A percentile compares a stretch with the other conserved stretches of the same genome.
Evolutionary conservation across 1,140 invertebrate species (phyloP).

Genomic region (Paraescarpia echinospica): DNA sequence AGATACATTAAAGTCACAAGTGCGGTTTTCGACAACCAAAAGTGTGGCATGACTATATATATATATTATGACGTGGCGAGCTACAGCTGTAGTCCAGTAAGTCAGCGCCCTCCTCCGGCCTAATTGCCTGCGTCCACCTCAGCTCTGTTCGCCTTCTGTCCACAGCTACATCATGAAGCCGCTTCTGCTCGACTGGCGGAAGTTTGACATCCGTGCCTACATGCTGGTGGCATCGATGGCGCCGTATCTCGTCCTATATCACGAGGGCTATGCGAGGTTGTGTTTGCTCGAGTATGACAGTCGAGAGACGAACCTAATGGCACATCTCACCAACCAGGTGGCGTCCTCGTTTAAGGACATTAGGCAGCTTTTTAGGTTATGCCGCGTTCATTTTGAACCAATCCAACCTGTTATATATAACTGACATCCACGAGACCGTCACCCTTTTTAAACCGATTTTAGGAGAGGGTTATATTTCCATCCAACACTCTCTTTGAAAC

Average conservation of each 20-base stretch:
- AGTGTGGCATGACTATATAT: too few relatives aligned
- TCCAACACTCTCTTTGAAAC: background rate
- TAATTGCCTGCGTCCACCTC: background rate
- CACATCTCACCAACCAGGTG: slow-evolving; percentile 59
- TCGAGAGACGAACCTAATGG: slow-evolving; percentile 50
- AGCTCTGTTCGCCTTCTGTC: slow-evolving; percentile 13
- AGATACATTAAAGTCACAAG: too few relatives aligned
- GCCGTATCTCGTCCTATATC: slow-evolving; percentile 56
- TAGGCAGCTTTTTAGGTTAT: slow-evolving; percentile 24
- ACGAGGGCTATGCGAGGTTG: slow-evolving; percentile 53
- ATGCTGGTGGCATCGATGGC: slow-evolving; percentile 57
- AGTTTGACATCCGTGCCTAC: slow-evolving; percentile 59
- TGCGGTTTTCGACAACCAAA: too few relatives aligned
- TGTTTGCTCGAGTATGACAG: slow-evolving; percentile 51
- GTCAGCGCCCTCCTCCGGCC: too few relatives aligned
- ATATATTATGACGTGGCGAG: too few relatives aligned
- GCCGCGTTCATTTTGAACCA: too few relatives aligned
- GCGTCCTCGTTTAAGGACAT: too few relatives aligned
- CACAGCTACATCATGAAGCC: slow-evolving; percentile 56
- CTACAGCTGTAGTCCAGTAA: too few relatives aligned
- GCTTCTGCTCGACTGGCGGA: slow-evolving; percentile 53
- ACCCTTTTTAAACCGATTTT: too few relatives aligned
- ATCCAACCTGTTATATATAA: too few relatives aligned
- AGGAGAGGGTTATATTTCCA: background rate
- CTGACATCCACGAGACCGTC: background rate